Percentiles rank a stretch among this genome's conserved stretches.
These are phyloP conservation scores for Amazona finschi DNA, from an alignment of 2,797 vertebrate genomes.

Conservation along the genomic window DNA sequence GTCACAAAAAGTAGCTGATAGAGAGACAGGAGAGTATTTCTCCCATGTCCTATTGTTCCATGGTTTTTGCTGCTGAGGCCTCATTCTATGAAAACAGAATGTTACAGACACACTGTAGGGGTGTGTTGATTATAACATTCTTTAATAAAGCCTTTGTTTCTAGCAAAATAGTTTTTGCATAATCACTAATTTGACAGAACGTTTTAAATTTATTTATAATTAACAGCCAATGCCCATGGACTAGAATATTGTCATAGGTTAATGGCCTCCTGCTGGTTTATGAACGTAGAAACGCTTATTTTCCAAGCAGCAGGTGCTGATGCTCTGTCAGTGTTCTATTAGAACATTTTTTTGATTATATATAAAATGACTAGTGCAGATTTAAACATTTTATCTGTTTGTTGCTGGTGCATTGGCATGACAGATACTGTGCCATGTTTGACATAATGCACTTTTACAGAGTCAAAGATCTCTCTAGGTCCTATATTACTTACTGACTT, in stretches of 20 bases:
- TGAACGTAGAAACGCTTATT: conserved; percentile 7
- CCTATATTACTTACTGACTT: background rate
- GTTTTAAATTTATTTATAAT: conserved; percentile 29
- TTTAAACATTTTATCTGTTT: background rate
- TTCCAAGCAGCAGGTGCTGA: background rate
- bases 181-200: conserved; percentile 12
- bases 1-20: background rate
- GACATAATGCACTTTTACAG: background rate
- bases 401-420: background rate
- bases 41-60: background rate
- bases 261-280: background rate
- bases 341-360: background rate
- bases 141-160: background rate
- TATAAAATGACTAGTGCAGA: background rate
- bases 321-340: background rate
- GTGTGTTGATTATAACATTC: background rate
- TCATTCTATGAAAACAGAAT: background rate
- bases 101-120: background rate
- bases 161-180: background rate
- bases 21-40: background rate
- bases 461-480: background rate
- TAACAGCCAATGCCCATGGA: background rate
- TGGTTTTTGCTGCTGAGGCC: background rate
- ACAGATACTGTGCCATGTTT: background rate
- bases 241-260: conserved; percentile 14